Base-by-base conservation (phyloP, 2,113 vertebrate genomes). In the Oxyura jamaicensis region DNA sequence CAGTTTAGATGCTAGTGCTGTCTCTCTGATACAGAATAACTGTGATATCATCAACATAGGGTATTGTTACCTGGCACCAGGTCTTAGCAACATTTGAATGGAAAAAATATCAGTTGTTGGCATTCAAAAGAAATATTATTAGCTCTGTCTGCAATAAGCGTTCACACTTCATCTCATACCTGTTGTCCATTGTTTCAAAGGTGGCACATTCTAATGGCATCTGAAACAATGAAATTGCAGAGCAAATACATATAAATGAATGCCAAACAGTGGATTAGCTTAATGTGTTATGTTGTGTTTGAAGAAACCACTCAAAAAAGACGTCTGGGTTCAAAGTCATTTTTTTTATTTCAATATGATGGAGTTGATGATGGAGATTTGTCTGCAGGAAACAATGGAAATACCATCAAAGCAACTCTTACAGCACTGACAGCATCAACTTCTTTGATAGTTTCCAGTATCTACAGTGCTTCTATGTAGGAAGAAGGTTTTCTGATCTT, bases 171-270 rank as follows among this genome's bases (percentile, higher is more conserved):
- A 94, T 97, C 66, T 71, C 91, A 96, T 97, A 80, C 86, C 62
- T 75, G 83, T 91, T 67, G 87, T 94, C 85, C 95, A 96, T 97
- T 97, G 95, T 96, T 97, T 97, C 95, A 94, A 97, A 93, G 94
- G 91, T 91, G 91, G 67, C 91, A 68, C 89, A 8, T 91, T 91
- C 85, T 76, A 90, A 91, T 96, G 86, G 79, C 95, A 93, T 96
- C 95, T 95, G 82, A 95, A 97, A 97, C 93, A 96, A 97, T 96
- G 95, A 89, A 92, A 75, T 86, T 85, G 92, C 93, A 96, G 95
- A 96, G 91, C 93, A 95, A 96, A 97, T 96, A 95, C 2, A 92
- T 94, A 88, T 87, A 48, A 48, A 15, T 92, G 94, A 95, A 96
- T 96, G 97, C 94, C 91, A 95, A 77, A 46, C 50, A 84, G 89